Percentiles rank a stretch among this genome's conserved stretches.
phyloP scores from a whole-genome alignment of 2,888 invertebrate species.

The Notodonta dromedarius region DNA sequence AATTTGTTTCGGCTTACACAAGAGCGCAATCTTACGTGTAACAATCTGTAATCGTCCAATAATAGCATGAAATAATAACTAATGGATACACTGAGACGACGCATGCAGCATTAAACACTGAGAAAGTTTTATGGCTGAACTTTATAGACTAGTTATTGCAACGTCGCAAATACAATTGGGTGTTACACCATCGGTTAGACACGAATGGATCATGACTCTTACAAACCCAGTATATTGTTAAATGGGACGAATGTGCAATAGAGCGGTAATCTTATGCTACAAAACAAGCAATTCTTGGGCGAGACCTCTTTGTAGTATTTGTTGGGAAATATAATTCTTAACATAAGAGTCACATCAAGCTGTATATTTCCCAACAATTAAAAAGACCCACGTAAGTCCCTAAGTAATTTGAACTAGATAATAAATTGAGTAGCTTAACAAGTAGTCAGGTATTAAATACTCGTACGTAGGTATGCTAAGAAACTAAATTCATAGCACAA shows the following conservation, averaged over 20 bases:
- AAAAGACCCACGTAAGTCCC: too few relatives aligned
- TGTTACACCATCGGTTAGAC: conserved; percentile 19
- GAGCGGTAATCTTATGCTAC: neutral
- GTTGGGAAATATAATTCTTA: too few relatives aligned
- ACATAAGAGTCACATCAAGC: too few relatives aligned
- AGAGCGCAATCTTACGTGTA: conserved; percentile 39
- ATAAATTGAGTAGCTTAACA: too few relatives aligned
- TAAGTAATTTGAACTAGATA: too few relatives aligned
- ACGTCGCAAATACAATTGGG: conserved; percentile 9
- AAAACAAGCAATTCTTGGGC: too few relatives aligned
- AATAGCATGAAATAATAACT: conserved; percentile 50
- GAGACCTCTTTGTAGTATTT: too few relatives aligned
- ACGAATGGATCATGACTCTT: conserved; percentile 16
- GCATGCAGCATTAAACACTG: conserved; percentile 15
- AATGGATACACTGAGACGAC: conserved; percentile 16
- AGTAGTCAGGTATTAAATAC: too few relatives aligned
- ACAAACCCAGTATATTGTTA: conserved; percentile 16
- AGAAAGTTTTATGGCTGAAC: conserved; percentile 25
- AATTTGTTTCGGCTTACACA: conserved; percentile 48
- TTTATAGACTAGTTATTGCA: conserved; percentile 18
- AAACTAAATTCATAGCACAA: too few relatives aligned
- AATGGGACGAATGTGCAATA: neutral
- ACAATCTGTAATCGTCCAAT: conserved; percentile 44
- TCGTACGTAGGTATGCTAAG: too few relatives aligned
- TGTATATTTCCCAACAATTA: too few relatives aligned